A percentile compares a stretch with the other conserved stretches of the same genome.
These are phyloP conservation scores for Mus spicilegus DNA, from an alignment of 2,113 vertebrate species.

Conservation along the genomic window DNA sequence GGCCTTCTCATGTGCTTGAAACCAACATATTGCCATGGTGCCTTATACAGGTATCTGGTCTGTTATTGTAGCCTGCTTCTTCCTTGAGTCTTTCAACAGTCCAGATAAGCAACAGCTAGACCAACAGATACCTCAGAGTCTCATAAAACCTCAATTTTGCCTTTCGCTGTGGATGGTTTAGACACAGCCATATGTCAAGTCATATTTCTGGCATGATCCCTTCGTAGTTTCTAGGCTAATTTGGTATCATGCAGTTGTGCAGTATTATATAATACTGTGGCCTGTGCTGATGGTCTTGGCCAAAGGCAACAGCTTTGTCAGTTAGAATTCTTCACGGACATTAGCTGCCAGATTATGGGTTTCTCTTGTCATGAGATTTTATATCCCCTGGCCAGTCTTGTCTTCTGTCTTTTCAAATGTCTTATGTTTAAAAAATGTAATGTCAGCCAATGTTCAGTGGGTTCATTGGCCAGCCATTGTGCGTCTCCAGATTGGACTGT, in stretches of 20 bases:
- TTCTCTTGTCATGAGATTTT: conserved; percentile 54
- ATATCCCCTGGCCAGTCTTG: conserved; percentile 15
- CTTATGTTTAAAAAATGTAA: conserved; percentile 43
- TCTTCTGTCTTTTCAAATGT: conserved; percentile 45
- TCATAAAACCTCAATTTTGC: conserved; percentile 46
- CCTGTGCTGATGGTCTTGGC: conserved; percentile 17
- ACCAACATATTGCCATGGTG: not conserved
- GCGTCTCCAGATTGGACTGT: conserved; percentile 5
- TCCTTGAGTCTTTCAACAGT: not conserved
- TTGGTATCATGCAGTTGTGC: not conserved
- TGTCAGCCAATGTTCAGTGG: not conserved
- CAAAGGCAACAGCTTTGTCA: conserved; percentile 46
- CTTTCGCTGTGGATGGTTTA: not conserved
- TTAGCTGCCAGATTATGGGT: conserved; percentile 39
- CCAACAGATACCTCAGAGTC: not conserved
- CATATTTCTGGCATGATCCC: not conserved
- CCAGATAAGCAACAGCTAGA: conserved; percentile 1
- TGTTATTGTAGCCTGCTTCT: conserved; percentile 34
- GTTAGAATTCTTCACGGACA: conserved; percentile 33
- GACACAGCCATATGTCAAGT: conserved; percentile 16
- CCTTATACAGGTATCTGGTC: not conserved
- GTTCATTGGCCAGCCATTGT: not conserved
- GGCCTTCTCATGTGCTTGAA: not conserved
- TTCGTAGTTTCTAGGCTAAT: conserved; percentile 33
- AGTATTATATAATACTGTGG: conserved; percentile 51